Evolutionary conservation across 2,888 invertebrate species (phyloP), one percentile per base, ranked within the genome.

Genomic region (Urechis unicinctus): DNA sequence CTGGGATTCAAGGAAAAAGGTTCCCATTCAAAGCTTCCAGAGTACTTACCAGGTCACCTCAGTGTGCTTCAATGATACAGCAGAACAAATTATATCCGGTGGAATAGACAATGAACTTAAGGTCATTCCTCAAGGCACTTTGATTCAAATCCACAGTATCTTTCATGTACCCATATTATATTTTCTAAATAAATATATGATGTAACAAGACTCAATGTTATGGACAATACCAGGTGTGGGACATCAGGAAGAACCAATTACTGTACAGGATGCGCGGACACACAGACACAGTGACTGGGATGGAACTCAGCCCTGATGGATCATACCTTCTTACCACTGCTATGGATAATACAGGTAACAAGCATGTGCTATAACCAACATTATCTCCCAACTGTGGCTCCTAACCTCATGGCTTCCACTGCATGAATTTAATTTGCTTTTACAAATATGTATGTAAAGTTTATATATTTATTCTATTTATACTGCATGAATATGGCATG

Each of bases 61-160:
- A 0, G 91, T 94, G 0, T 84, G 90, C 13, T 97, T 97, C 77
- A 95, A 89, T 70, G 97, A 98, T 70, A 95, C 93, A 0, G 88
- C 92, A 0, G 97, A 98, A 69, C 92, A 92, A 78, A 85, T 98
- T 2, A 88, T 97, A 61, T 89, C 89, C 3, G 94, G 90, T 1
- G 97, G 98, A 3, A 88, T 99, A 55, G 98, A 98, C 75, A 98
- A 99, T 78, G 90, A 93, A 60, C 86, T 98, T 6, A 96, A 95
- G 83, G 83, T 83, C 62, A 57, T 59, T 51, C 36, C 9, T 36
- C 17, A 13, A 36, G 36, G 17, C 9, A 17, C 9, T 9, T 13
- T 13, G 17, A 13, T 36, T 17, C 36, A 36, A 13, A 9, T 36
- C 17, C 36, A 36, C 17, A 36, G 17, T 36, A 17, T 17, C 9